Percentiles rank a stretch among this genome's conserved stretches.
Evolutionary conservation across 2,888 invertebrate genomes (phyloP).

Genomic region (Orchestes rusci): DNA sequence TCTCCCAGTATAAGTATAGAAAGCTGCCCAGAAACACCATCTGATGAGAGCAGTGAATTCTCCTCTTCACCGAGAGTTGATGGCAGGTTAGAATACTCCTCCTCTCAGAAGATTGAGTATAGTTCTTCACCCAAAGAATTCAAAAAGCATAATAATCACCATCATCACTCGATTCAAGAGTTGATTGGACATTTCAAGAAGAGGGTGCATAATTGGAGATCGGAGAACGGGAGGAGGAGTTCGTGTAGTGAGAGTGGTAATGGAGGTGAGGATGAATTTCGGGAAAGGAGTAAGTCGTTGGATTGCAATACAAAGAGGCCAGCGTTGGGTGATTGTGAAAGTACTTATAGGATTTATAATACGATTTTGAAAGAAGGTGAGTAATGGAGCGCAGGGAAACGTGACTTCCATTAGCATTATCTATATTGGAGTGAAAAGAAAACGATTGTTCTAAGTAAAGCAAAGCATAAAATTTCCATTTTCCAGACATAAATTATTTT

Average conservation of each 20-base stretch:
- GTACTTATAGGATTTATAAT: constrained; percentile 76
- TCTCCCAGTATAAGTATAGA: constrained; percentile 32
- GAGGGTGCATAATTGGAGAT: constrained; percentile 65
- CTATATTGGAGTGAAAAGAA: background rate
- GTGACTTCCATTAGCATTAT: too few species aligned
- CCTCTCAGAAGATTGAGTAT: constrained; percentile 16
- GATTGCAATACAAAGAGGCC: constrained; percentile 53
- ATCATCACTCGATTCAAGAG: constrained; percentile 66
- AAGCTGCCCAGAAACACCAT: constrained; percentile 35
- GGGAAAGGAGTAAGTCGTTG: constrained; percentile 71
- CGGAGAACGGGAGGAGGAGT: constrained; percentile 40
- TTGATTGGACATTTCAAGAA: constrained; percentile 69
- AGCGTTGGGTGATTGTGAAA: constrained; percentile 70
- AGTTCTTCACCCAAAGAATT: constrained; percentile 27
- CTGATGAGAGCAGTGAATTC: constrained; percentile 31
- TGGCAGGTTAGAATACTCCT: constrained; percentile 13
- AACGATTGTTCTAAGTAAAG: background rate
- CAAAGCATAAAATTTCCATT: background rate
- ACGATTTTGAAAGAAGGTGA: constrained; percentile 68
- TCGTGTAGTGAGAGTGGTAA: constrained; percentile 49
- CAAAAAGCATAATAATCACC: constrained; percentile 38
- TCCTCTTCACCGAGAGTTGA: constrained; percentile 30
- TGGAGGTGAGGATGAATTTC: constrained; percentile 50
- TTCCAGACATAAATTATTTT: too few species aligned
- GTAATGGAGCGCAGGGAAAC: too few species aligned